Evolutionary conservation across 2,113 vertebrate genomes (phyloP).

Genomic region (Psephotus haematonotus): DNA sequence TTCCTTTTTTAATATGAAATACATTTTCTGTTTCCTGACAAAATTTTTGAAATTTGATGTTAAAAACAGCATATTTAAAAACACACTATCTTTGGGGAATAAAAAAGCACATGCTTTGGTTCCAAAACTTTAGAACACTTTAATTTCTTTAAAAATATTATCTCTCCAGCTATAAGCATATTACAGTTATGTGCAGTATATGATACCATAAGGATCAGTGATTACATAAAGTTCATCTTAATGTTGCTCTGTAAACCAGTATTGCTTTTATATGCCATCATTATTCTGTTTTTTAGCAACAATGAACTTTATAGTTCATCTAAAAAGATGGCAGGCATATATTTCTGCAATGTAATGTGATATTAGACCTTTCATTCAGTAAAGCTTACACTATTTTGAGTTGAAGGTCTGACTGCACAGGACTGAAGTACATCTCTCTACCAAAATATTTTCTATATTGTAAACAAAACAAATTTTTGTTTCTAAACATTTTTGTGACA

Average conservation of each 20-base stretch:
- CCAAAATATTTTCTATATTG: fast-evolving
- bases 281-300: background rate
- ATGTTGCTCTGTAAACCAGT: background rate
- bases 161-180: background rate
- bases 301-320: background rate
- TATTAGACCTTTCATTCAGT: background rate
- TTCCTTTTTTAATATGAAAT: background rate
- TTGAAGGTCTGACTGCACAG: background rate
- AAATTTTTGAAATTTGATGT: background rate
- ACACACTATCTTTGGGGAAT: background rate
- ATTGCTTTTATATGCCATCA: background rate
- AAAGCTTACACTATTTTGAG: background rate
- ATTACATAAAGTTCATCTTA: background rate
- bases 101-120: background rate
- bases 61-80: background rate
- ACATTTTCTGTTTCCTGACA: background rate
- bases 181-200: background rate
- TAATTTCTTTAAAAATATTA: background rate
- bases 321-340: background rate
- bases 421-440: background rate
- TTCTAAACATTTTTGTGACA: background rate
- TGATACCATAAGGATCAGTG: background rate
- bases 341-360: background rate
- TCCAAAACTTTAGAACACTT: background rate
- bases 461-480: background rate